Conservation (phyloP, 2,797 vertebrate genomes). For the Hemitrygon akajei region DNA sequence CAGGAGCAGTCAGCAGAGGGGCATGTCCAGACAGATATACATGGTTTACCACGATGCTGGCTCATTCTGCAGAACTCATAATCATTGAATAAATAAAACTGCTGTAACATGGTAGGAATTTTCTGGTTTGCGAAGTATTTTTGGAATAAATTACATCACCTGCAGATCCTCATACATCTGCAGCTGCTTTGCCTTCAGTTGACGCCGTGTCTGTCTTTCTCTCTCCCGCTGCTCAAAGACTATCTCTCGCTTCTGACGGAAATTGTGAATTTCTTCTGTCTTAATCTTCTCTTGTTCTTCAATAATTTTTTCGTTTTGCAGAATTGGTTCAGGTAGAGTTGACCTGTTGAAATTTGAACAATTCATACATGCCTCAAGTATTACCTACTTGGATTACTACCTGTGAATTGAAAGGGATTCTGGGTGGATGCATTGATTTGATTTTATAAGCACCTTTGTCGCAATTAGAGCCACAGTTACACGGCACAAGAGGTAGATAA, state of each 20-base stretch:
- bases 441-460: not conserved
- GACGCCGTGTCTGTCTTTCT: slow-evolving; percentile 51
- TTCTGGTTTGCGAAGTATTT: not conserved
- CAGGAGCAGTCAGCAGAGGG: too few relatives aligned
- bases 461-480: not conserved
- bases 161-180: slow-evolving; percentile 64
- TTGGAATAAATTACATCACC: slow-evolving; percentile 55
- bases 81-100: not conserved
- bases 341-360: slow-evolving; percentile 52
- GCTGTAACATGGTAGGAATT: not conserved
- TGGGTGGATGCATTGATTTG: not conserved
- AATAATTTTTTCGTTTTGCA: slow-evolving; percentile 58
- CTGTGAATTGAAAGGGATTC: not conserved
- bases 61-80: too few relatives aligned
- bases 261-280: slow-evolving; percentile 67
- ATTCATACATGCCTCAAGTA: not conserved
- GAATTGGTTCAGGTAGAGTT: slow-evolving; percentile 46
- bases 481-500: not conserved
- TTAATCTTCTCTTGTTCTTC: slow-evolving; percentile 57
- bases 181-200: slow-evolving; percentile 58
- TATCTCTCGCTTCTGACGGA: slow-evolving; percentile 58
- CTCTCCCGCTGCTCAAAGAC: slow-evolving; percentile 58
- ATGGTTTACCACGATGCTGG: too few relatives aligned
- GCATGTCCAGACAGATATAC: too few relatives aligned
- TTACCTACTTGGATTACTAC: not conserved